Base-by-base conservation (phyloP, 2,797 vertebrate species). In the Enteromius radiatus region DNA sequence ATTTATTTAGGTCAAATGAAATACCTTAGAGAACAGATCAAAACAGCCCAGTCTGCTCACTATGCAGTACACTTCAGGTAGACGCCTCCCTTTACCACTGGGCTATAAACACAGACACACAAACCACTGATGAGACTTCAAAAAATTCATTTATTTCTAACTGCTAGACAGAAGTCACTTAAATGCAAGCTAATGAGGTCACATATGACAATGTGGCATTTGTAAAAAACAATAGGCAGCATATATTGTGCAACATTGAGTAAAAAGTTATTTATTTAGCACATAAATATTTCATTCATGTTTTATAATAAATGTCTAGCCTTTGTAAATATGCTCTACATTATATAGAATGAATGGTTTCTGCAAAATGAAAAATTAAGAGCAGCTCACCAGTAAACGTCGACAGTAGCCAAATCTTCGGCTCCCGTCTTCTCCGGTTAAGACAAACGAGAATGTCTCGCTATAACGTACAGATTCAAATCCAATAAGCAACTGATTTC, bases 31-130 rank as follows among this genome's bases (percentile, higher is more conserved):
- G 94, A 99, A 99, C 86, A 99, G 95, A 89, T 98, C 96, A 84
- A 99, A 99, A 92, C 98, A 99, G 49, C 98, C 98, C 87, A 99
- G 95, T 5, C 97, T 97, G 91, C 98, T 99, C 92, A 99, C 97
- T 85, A 99, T 97, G 89, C 98, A 99, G 92, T 99, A 99, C 28
- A 99, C 98, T 91, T 99, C 98, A 82, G 98, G 98, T 81, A 99
- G 93, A 86, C 97, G 95, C 31, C 97, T 94, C 26, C 97, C 97
- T 91, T 99, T 99, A 86, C 98, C 98, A 81, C 96, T 97, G 78
- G 94, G 95, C 95, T 95, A 88, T 86, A 77, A 54, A 69, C 79
- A 82, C 54, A 88, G 71, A 88, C 65, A 91, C 65, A 88, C 49
- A 84, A 33, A 81, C 61, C 14, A 86, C 54, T 68, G 19, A 45